Evolutionary conservation across 2,113 vertebrate species (phyloP), one percentile per base, ranked within the genome.

Genomic region (Barnardius zonarius): DNA sequence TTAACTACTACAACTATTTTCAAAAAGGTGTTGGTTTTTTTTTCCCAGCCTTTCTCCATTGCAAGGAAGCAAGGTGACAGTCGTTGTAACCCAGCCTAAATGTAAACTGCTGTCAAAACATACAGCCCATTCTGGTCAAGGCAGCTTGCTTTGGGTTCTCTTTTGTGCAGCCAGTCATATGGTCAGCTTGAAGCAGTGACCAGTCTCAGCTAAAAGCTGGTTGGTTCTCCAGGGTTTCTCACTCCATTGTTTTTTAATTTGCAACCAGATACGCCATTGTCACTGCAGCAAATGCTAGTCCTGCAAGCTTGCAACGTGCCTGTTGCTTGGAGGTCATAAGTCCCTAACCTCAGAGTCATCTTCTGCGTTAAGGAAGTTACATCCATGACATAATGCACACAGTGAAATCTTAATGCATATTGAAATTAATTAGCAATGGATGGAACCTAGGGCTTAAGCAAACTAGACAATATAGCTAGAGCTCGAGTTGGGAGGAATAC

Each of bases 101-200:
- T 82, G 23, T 35, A 55, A 30, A 27, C 33, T 68, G 22, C 52
- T 90, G 30, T 79, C 25, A 49, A 43, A 85, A 70, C 35, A 27
- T 5, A 4, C 64, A 8, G 1, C 8, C 9, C 3, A 0, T 62
- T 69, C 27, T 62, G 28, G 24, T 39, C n/a, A 35, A 18, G 51
- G 19, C 37, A 39, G 9, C 9, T 33, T 30, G 13, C 75, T 61
- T 12, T 54, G 51, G 48, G 3, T 51, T 92, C 23, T 59, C 9
- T 4, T 0, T 31, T 46, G 20, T 22, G 44, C 33, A 68, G 6
- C 10, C 30, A 28, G 11, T 33, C 9, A 16, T 0, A 0, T 17
- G 16, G 27, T 55, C 70, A 61, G 30, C 35, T 51, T 55, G 57
- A 63, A 61, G 6, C 19, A 52, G 37, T 31, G 37, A 37, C 11